Evolutionary conservation across 2,888 invertebrate genomes (phyloP), one percentile per base, ranked within the genome.

Genomic region (Trachelus troglodyta): DNA sequence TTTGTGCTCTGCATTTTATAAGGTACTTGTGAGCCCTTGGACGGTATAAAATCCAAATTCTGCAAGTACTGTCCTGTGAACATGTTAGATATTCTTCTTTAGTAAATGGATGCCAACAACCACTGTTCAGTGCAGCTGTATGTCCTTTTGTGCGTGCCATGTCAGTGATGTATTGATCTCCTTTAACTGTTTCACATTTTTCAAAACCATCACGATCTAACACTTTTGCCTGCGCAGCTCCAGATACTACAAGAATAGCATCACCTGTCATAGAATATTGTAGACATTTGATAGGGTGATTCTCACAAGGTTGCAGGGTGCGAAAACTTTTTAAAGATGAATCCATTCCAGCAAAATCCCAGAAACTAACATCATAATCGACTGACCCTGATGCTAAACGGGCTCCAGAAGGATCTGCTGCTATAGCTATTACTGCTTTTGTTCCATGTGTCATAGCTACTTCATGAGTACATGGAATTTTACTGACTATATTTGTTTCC

Each of bases 281-380:
- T 2, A 98, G 90, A 33, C 95, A 94, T 81, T 95, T 95, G 81
- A 99, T 97, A 0, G 97, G 97, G 91, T 99, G 97, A 89, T 96
- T 96, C 92, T 98, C 98, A 89, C 97, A 98, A 0, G 98, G 98
- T 83, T 96, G 95, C 97, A 98, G 93, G 0, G 96, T 96, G 34
- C 99, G 94, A 91, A 99, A 99, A 75, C 98, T 97, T 76, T 96
- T 95, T 93, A 98, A 94, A 0, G 96, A 95, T 0, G 97, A 95
- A 90, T 99, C 98, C 98, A 99, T 99, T 6, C 99, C 99, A 81
- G 98, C 97, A 93, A 99, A 99, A 90, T 99, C 99, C 98, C 98
- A 99, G 86, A 99, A 97, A 76, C 96, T 96, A 2, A 99, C 96
- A 85, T 98, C 98, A 91, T 98, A 99, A 91, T 99, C 99, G 35